These are phyloP conservation scores for Ptilonorhynchus violaceus DNA, from an alignment of 2,113 vertebrate genomes.

Conservation along the genomic window DNA sequence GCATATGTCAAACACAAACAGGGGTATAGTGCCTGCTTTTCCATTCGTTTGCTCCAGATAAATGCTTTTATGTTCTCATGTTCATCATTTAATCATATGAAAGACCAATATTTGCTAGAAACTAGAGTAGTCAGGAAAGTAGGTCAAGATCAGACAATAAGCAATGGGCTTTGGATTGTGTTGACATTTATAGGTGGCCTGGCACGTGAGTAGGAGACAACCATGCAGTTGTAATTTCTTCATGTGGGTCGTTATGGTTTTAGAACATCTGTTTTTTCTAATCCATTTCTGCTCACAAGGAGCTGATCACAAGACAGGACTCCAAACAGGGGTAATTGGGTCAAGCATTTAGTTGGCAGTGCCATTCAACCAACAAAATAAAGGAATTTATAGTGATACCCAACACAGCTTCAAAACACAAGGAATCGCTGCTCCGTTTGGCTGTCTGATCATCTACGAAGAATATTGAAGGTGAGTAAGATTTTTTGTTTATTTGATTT, in stretches of 20 bases:
- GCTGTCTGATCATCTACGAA: neutral
- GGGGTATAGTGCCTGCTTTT: neutral
- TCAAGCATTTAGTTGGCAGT: neutral
- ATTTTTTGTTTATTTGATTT: neutral
- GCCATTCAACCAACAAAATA: neutral
- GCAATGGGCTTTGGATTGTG: neutral
- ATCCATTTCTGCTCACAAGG: neutral
- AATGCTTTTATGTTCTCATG: neutral
- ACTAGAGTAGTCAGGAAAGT: neutral
- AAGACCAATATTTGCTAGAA: neutral
- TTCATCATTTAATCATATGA: neutral
- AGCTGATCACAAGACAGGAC: neutral
- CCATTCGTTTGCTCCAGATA: neutral
- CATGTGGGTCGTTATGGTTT: neutral
- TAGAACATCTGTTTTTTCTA: neutral
- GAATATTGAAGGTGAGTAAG: neutral
- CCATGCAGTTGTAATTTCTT: neutral
- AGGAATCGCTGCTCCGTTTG: neutral
- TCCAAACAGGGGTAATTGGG: neutral
- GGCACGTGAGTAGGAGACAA: neutral
- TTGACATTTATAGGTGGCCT: neutral
- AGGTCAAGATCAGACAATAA: neutral
- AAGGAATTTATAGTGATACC: neutral
- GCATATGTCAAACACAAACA: neutral
- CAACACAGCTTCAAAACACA: neutral